Evolutionary conservation across 2,797 vertebrate genomes (phyloP), one percentile per base, ranked within the genome.

Genomic region (Galago senegalensis): DNA sequence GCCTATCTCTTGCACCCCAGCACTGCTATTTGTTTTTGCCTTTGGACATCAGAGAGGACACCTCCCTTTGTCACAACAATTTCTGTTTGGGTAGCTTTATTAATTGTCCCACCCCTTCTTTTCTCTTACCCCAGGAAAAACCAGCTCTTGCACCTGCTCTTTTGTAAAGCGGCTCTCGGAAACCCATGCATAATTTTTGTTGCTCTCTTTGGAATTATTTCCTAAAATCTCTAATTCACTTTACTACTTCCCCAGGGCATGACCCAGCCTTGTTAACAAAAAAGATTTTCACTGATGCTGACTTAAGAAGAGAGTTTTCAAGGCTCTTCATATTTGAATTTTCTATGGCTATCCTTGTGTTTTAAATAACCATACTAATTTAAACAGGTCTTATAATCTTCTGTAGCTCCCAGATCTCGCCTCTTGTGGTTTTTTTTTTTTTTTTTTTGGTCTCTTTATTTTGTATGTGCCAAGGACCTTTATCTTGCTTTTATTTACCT

Each of bases 401-500:
- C 56, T 67, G 37, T 93, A 61, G 80, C 72, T 72, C 61, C 23
- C 72, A 21, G 61, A 18, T 85, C 67, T 69, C 89, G 63, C 58
- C 72, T 84, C 1, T 56, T 89, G 67, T 40, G 25, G 2, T 11
- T 12, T 49, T 49, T 49, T 12, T 49, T 49, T 49, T 49, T 49
- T 49, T 49, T 53, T 80, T 85, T 27, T 77, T 61, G 18, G 7
- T 23, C 63, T 40, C 63, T 69, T 91, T 61, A 72, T 43, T 95
- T 87, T 67, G n/a, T 67, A 58, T 65, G 40, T 87, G 14, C 31
- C 49, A 91, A 91, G 49, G 53, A 88, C 81, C 53, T 91, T 79
- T 29, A 17, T 88, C 25, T 76, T 82, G 82, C 65, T 96, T 96
- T 87, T 82, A 63, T 93, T 92, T 95, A 53, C 73, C 61, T 87